Conservation (phyloP, 2,888 invertebrate species). For the Nematopogon swammerdamellus region DNA sequence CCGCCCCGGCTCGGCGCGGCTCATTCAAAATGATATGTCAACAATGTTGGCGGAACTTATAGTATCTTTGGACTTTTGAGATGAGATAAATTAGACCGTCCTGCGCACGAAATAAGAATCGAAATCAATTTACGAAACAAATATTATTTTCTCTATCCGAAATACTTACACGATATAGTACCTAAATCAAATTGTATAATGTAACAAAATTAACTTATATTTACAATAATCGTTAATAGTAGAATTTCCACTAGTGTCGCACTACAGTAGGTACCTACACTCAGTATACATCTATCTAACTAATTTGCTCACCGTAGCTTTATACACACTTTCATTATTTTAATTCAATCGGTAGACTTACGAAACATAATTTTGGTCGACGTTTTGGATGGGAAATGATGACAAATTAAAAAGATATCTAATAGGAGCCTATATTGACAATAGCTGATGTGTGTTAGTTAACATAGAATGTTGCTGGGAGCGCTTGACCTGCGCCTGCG, state of each 20-base stretch:
- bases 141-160: constrained; percentile 10
- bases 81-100: constrained; percentile 24
- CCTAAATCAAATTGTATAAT: constrained; percentile 42
- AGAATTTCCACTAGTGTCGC: constrained; percentile 50
- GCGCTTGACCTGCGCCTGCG: too few species aligned
- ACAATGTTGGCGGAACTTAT: constrained; percentile 12
- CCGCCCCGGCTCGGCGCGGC: constrained; percentile 45
- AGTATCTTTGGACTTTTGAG: constrained; percentile 39
- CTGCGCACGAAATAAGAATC: constrained; percentile 42
- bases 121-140: constrained; percentile 54
- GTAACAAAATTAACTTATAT: constrained; percentile 58
- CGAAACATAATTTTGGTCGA: constrained; percentile 1
- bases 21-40: constrained; percentile 8
- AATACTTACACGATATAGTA: constrained; percentile 34
- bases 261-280: constrained; percentile 18
- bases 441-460: too few species aligned
- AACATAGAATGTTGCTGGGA: too few species aligned
- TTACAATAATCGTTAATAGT: constrained; percentile 52
- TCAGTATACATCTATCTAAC: neutral
- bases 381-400: neutral
- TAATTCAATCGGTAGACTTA: constrained; percentile 10
- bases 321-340: constrained; percentile 16
- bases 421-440: too few species aligned
- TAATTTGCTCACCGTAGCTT: constrained; percentile 10
- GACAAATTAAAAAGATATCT: neutral